These are phyloP conservation scores for Tretioscincus oriximinensis DNA, from an alignment of 2,113 vertebrate species.

Conservation along the genomic window DNA sequence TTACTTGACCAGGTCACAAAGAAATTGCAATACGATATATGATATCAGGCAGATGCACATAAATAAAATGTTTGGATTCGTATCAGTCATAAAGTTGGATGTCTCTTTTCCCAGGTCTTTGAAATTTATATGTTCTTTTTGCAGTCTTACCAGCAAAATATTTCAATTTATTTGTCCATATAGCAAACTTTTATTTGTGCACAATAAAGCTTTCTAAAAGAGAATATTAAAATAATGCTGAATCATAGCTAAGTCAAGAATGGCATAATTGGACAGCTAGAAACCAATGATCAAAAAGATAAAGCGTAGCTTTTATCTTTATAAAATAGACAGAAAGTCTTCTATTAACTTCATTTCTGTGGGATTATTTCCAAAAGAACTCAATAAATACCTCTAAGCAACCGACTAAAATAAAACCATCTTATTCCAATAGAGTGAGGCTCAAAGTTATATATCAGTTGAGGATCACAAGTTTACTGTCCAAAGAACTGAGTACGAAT, in stretches of 20 bases:
- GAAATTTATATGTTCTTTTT: not conserved
- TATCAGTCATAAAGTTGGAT: not conserved
- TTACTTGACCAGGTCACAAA: not conserved
- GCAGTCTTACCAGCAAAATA: not conserved
- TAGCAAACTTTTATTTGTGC: not conserved
- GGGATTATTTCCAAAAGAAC: conserved; percentile 32
- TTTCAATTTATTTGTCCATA: not conserved
- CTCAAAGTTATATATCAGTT: not conserved
- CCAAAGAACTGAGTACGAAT: not conserved
- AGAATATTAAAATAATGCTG: conserved; percentile 19
- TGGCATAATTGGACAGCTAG: conserved; percentile 19
- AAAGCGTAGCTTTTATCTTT: fast-evolving
- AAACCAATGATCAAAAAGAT: conserved; percentile 13
- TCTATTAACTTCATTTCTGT: conserved; percentile 18
- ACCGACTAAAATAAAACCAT: conserved; percentile 34
- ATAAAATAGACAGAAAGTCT: too few relatives aligned
- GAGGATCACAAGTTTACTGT: conserved; percentile 3
- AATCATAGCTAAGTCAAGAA: conserved; percentile 5
- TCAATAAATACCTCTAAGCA: conserved; percentile 34
- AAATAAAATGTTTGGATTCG: not conserved
- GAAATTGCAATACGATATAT: not conserved
- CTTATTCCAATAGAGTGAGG: conserved; percentile 37
- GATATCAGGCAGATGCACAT: not conserved
- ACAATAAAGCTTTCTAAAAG: not conserved
- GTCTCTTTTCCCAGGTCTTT: not conserved